These are phyloP conservation scores for Drosophila pseudoananassae DNA, from an alignment of 1,140 invertebrate genomes.

Conservation along the genomic window DNA sequence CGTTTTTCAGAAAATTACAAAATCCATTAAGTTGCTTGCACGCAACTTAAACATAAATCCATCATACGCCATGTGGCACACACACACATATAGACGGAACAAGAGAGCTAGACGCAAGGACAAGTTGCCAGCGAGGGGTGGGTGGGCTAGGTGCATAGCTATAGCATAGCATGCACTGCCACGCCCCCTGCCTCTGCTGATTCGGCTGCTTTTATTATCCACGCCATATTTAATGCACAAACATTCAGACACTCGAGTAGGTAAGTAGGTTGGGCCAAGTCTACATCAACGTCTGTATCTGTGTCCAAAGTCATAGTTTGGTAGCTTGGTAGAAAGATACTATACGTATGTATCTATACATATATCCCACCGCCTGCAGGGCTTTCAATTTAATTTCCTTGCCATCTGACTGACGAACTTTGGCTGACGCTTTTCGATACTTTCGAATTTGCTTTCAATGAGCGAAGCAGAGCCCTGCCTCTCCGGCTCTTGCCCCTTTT, in stretches of 20 bases:
- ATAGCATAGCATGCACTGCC: conserved; percentile 46
- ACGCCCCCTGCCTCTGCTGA: conserved; percentile 28
- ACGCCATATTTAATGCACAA: conserved; percentile 77
- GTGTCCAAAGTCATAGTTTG: not conserved
- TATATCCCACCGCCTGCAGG: conserved; percentile 24
- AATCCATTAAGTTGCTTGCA: conserved; percentile 83
- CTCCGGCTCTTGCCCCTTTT: conserved; percentile 5
- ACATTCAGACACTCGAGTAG: conserved; percentile 79
- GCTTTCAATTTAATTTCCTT: conserved; percentile 79
- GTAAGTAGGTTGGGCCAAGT: conserved; percentile 72
- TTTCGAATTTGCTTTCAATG: conserved; percentile 49
- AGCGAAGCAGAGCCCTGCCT: not conserved
- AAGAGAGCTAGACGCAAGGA: conserved; percentile 25
- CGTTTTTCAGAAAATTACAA: conserved; percentile 70
- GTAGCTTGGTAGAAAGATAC: not conserved
- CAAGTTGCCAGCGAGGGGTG: conserved; percentile 19
- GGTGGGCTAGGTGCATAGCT: conserved; percentile 12
- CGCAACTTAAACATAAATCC: conserved; percentile 83
- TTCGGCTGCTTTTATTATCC: conserved; percentile 71
- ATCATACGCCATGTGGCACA: conserved; percentile 80
- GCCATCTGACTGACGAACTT: conserved; percentile 58
- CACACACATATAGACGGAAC: conserved; percentile 27
- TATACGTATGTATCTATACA: not conserved
- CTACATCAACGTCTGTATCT: conserved; percentile 21
- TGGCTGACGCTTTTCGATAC: conserved; percentile 57